These are phyloP conservation scores for Limenitis camilla DNA, from an alignment of 2,888 invertebrate genomes.

Conservation along the genomic window DNA sequence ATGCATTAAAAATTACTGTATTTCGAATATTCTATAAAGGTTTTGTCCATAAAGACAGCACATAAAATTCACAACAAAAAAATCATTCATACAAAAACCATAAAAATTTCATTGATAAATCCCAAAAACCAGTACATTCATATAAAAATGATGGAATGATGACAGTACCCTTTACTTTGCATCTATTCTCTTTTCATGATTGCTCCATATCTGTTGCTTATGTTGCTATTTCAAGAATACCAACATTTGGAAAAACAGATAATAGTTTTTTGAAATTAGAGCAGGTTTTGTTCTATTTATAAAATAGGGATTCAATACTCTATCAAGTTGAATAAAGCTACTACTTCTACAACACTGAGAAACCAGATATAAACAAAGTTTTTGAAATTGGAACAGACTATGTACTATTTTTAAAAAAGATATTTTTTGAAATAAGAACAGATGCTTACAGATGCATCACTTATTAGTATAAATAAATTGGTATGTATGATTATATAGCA, in stretches of 20 bases:
- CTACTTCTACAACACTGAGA: too few relatives aligned
- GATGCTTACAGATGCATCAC: too few relatives aligned
- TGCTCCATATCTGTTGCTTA: too few relatives aligned
- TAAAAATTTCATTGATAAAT: slow-evolving; percentile 14
- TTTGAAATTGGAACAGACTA: too few relatives aligned
- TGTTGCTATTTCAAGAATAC: too few relatives aligned
- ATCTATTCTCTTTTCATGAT: too few relatives aligned
- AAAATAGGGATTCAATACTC: slow-evolving; percentile 6
- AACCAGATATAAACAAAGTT: too few relatives aligned
- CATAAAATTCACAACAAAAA: slow-evolving; percentile 10
- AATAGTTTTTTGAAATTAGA: too few relatives aligned
- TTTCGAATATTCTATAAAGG: slow-evolving; percentile 46
- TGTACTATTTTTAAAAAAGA: too few relatives aligned
- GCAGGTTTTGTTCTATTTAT: neutral
- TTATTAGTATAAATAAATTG: neutral
- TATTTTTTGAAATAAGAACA: too few relatives aligned
- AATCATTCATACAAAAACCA: slow-evolving; percentile 7
- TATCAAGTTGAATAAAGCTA: too few relatives aligned
- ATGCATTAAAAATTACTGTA: slow-evolving; percentile 72
- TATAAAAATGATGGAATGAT: slow-evolving; percentile 24
- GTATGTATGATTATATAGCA: slow-evolving; percentile 19
- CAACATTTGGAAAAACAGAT: too few relatives aligned
- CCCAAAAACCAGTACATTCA: slow-evolving; percentile 13
- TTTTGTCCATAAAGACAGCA: slow-evolving; percentile 14
- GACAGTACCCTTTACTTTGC: neutral